A percentile compares a stretch with the other conserved stretches of the same genome.
Evolutionary conservation across 2,888 invertebrate species (phyloP).

Genomic region (Apodemia hepburni): DNA sequence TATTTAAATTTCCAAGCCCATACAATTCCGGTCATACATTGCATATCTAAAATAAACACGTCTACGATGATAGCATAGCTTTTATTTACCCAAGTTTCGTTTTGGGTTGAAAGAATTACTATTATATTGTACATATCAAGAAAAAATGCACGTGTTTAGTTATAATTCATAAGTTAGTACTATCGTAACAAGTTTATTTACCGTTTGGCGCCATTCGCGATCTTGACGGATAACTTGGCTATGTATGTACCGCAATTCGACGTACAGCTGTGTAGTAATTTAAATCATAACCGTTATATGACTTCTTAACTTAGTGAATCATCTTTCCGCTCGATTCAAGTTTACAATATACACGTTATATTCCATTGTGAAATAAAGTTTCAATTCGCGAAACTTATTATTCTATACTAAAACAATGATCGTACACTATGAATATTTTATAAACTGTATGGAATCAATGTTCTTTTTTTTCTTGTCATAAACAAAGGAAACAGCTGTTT

Average conservation of each 20-base stretch:
- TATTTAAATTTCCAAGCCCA: slow-evolving; percentile 14
- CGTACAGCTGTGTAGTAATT: slow-evolving; percentile 68
- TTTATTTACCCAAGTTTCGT: slow-evolving; percentile 13
- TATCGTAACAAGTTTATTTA: slow-evolving; percentile 33
- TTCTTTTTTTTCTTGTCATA: slow-evolving; percentile 25
- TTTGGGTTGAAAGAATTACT: slow-evolving; percentile 1
- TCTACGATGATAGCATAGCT: slow-evolving; percentile 1
- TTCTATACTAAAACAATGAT: slow-evolving; percentile 32
- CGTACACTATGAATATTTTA: slow-evolving; percentile 31
- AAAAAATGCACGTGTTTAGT: slow-evolving; percentile 10
- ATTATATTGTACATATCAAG: not conserved
- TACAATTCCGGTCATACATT: slow-evolving; percentile 12
- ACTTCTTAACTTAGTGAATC: slow-evolving; percentile 66
- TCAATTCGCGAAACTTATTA: slow-evolving; percentile 22
- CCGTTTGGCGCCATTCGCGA: slow-evolving; percentile 39
- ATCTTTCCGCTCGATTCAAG: slow-evolving; percentile 72
- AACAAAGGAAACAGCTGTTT: slow-evolving; percentile 39
- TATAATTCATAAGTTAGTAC: slow-evolving; percentile 15
- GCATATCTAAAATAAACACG: slow-evolving; percentile 13
- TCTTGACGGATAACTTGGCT: slow-evolving; percentile 41
- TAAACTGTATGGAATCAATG: slow-evolving; percentile 11
- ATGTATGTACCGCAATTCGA: slow-evolving; percentile 66
- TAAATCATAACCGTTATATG: slow-evolving; percentile 69
- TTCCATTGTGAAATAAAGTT: slow-evolving; percentile 18
- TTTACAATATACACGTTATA: slow-evolving; percentile 31